These are phyloP conservation scores for Archaeoteleia sp. DNA, from an alignment of 2,888 invertebrate genomes.

Conservation along the genomic window DNA sequence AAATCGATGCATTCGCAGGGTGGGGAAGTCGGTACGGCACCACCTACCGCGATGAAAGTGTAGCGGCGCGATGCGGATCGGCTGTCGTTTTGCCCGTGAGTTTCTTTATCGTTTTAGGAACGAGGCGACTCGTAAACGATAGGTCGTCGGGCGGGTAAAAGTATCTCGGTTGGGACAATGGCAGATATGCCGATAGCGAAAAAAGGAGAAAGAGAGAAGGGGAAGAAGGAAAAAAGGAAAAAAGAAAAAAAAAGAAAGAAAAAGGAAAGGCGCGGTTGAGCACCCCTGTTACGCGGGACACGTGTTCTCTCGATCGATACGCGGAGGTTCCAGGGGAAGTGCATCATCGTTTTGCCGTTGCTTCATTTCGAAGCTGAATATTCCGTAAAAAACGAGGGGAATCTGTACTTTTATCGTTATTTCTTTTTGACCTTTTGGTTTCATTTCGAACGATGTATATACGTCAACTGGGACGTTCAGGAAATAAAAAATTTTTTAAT, in stretches of 20 bases:
- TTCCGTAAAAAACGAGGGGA: slow-evolving; percentile 34
- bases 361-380: slow-evolving; percentile 44
- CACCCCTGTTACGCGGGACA: slow-evolving; percentile 62
- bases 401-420: slow-evolving; percentile 24
- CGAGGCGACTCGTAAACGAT: slow-evolving; percentile 13
- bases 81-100: slow-evolving; percentile 20
- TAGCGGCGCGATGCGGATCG: slow-evolving; percentile 24
- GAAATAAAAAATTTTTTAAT: too few relatives aligned
- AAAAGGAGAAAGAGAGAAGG: too few relatives aligned
- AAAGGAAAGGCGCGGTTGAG: slow-evolving; percentile 52
- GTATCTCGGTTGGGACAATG: too few relatives aligned
- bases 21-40: slow-evolving; percentile 38
- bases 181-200: too few relatives aligned
- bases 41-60: slow-evolving; percentile 49
- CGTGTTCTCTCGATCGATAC: slow-evolving; percentile 65
- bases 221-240: too few relatives aligned
- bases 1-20: slow-evolving; percentile 49
- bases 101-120: slow-evolving; percentile 33
- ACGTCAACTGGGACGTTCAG: too few relatives aligned
- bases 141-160: slow-evolving; percentile 22
- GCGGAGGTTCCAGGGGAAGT: slow-evolving; percentile 56
- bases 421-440: too few relatives aligned
- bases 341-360: slow-evolving; percentile 55
- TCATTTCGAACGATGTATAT: too few relatives aligned
- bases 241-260: too few relatives aligned